These are phyloP conservation scores for Serinus canaria DNA, from an alignment of 2,113 vertebrate genomes.

Conservation along the genomic window DNA sequence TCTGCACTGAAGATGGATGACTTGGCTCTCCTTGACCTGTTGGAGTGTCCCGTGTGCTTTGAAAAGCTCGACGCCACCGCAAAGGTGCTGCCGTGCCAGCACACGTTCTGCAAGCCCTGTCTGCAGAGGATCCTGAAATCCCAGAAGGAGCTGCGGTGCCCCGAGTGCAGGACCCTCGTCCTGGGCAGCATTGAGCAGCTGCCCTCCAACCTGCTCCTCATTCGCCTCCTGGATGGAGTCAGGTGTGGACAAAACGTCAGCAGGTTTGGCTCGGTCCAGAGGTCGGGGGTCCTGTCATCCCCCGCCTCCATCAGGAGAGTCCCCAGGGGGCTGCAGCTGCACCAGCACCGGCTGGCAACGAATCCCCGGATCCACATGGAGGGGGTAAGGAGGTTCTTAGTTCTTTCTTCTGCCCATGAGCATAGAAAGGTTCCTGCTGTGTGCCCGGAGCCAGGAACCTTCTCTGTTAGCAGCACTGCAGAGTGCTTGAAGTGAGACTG, in stretches of 20 bases:
- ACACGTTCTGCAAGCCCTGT: slow-evolving; percentile 91
- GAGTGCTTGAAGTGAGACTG: not conserved
- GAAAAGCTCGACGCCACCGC: slow-evolving; percentile 85
- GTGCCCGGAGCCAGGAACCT: not conserved
- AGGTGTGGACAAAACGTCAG: slow-evolving; percentile 35
- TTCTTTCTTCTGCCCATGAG: not conserved
- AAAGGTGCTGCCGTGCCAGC: slow-evolving; percentile 94
- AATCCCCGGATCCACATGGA: slow-evolving; percentile 71
- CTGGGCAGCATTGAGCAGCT: slow-evolving; percentile 84
- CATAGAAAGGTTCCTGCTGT: not conserved
- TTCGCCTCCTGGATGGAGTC: slow-evolving; percentile 84
- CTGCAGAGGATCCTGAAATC: slow-evolving; percentile 83
- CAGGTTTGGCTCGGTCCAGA: slow-evolving; percentile 65
- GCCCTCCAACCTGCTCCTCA: slow-evolving; percentile 85
- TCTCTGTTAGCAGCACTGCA: not conserved
- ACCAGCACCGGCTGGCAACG: slow-evolving; percentile 70
- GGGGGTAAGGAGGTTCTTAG: slow-evolving; percentile 73
- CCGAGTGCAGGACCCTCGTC: slow-evolving; percentile 83
- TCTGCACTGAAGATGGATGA: slow-evolving; percentile 81
- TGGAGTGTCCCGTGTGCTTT: slow-evolving; percentile 90
- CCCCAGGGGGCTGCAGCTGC: slow-evolving; percentile 63
- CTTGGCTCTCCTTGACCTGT: slow-evolving; percentile 79
- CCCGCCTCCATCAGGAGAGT: slow-evolving; percentile 67
- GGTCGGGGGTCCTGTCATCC: slow-evolving; percentile 58
- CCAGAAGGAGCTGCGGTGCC: slow-evolving; percentile 84